These are phyloP conservation scores for Heliothis peltigera DNA, from an alignment of 2,888 invertebrate species.

Conservation along the genomic window DNA sequence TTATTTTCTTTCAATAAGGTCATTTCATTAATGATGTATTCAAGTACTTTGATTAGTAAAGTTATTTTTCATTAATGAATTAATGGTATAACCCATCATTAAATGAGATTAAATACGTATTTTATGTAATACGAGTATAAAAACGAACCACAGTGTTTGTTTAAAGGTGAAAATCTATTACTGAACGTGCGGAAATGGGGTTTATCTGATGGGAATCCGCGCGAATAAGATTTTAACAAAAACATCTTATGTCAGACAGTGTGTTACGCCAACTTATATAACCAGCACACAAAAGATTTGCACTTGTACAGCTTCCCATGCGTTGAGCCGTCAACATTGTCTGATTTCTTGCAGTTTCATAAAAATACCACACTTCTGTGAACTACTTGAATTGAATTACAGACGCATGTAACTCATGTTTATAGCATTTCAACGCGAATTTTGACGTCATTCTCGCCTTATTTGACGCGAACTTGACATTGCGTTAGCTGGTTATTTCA, in stretches of 20 bases:
- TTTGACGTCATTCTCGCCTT: constrained; percentile 30
- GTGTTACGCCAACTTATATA: constrained; percentile 77
- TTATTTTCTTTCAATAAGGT: constrained; percentile 5
- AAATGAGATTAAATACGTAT: not conserved
- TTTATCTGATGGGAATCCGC: constrained; percentile 53
- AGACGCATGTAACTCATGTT: constrained; percentile 39
- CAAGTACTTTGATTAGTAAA: constrained; percentile 26
- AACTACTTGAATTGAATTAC: constrained; percentile 60
- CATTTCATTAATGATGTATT: constrained; percentile 14
- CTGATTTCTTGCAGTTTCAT: constrained; percentile 68
- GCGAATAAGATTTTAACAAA: constrained; percentile 55
- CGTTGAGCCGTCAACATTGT: constrained; percentile 76
- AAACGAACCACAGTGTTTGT: constrained; percentile 23
- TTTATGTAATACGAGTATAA: constrained; percentile 1
- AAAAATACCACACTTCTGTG: constrained; percentile 58
- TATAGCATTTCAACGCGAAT: constrained; percentile 19
- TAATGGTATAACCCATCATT: constrained; percentile 4
- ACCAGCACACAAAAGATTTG: constrained; percentile 76
- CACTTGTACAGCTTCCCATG: constrained; percentile 84
- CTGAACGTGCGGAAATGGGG: constrained; percentile 48
- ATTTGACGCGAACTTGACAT: constrained; percentile 48
- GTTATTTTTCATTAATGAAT: constrained; percentile 7
- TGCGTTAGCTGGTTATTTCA: constrained; percentile 9
- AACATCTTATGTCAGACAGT: constrained; percentile 66
- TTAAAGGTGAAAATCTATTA: constrained; percentile 46